phyloP scores from a whole-genome alignment of 2,113 vertebrate genomes.

The Hippocampus abdominalis region DNA sequence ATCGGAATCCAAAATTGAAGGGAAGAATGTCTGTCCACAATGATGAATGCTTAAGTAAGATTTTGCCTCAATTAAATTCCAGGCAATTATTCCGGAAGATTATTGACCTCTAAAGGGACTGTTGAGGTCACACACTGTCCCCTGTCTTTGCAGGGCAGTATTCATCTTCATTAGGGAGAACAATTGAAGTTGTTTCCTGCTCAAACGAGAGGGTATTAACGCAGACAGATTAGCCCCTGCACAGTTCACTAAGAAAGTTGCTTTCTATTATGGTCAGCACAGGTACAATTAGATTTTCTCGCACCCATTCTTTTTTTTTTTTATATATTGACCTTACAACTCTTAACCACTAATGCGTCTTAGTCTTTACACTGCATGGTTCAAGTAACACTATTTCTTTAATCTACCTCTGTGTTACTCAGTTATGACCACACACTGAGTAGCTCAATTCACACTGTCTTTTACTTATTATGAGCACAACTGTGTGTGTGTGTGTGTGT shows the following conservation, averaged over 20 bases:
- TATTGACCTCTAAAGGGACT: slow-evolving; percentile 83
- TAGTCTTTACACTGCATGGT: background rate
- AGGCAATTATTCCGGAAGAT: slow-evolving; percentile 82
- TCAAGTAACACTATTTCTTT: background rate
- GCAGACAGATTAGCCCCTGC: slow-evolving; percentile 68
- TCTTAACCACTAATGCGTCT: slow-evolving; percentile 22
- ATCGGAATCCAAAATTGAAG: slow-evolving; percentile 74
- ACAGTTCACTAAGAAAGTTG: slow-evolving; percentile 76
- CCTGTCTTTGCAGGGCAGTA: slow-evolving; percentile 80
- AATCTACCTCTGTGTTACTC: background rate
- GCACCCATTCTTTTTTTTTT: slow-evolving; percentile 22
- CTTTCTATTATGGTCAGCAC: slow-evolving; percentile 69
- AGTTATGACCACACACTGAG: background rate
- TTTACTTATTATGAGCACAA: too few species aligned
- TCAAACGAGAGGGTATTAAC: slow-evolving; percentile 73
- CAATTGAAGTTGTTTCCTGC: slow-evolving; percentile 75
- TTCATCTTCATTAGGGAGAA: slow-evolving; percentile 88
- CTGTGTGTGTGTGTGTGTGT: too few species aligned
- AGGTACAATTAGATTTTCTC: slow-evolving; percentile 51
- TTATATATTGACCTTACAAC: slow-evolving; percentile 1
- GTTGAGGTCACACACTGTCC: slow-evolving; percentile 77
- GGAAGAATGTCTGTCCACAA: slow-evolving; percentile 63
- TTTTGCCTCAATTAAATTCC: slow-evolving; percentile 84
- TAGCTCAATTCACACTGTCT: background rate
- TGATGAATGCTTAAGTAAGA: slow-evolving; percentile 73